Base-by-base conservation (phyloP, 2,113 vertebrate genomes). In the Ifrita kowaldi region DNA sequence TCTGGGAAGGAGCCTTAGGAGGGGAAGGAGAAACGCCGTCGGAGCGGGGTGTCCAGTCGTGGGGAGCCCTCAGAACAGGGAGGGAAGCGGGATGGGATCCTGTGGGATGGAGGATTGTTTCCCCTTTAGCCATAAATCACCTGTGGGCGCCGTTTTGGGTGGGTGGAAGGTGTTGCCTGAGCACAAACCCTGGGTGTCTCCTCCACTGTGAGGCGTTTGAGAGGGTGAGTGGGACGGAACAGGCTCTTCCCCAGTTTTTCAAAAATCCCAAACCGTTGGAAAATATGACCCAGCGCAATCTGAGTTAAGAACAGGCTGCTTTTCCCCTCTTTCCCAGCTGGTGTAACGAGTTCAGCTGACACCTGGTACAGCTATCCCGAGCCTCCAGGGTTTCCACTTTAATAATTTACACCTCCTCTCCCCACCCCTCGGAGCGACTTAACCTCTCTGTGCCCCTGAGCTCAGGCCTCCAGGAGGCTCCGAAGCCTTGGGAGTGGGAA, bases 341-440 rank as follows among this genome's bases (percentile, higher is more conserved):
- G 65, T 50, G 74, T 32, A 17, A 33, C 0, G 37, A 8, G 73
- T 46, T 71, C 90, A 76, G 92, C 85, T 76, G 94, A 93, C 79
- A 94, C 92, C 88, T 4, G 35, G 92, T 7, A 32, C 63, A 57
- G 83, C 75, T 77, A 47, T 57, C 26, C 70, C 0, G 30, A 63
- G 79, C 84, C 78, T 90, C 79, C 92, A 65, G 71, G 26, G 24
- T 95, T 90, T 97, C 95, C 96, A 96, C 71, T 74, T 96, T 37
- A 97, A 96, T 93, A 96, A 89, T 93, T 94, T 27, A 94, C 68
- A 19, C n/a, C 82, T 73, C 67, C 47, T 46, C 33, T 81, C 50
- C 76, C 41, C 71, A 53, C 20, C 75, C 50, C 71, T 52, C 0
- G 3, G 21, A 17, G 46, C 76, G 59, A 27, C 22, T 56, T 56